Conservation (phyloP, 2,888 invertebrate species). For the Mesorhabditis belari region DNA sequence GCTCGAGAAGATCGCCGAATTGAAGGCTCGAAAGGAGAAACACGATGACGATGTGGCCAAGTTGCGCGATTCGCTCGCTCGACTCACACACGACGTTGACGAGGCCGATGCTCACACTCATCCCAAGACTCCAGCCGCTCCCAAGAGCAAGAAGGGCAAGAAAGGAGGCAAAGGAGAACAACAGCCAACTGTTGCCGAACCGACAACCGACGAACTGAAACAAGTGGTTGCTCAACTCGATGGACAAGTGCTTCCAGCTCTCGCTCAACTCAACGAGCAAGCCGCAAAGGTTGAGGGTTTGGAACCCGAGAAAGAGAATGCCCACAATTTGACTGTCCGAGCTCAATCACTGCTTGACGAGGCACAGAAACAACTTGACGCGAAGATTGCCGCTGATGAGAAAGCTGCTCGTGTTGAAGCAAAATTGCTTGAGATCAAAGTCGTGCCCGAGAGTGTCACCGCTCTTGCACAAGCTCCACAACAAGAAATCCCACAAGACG, state of each 20-base stretch:
- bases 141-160: slow-evolving; percentile 23
- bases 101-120: slow-evolving; percentile 15
- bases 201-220: slow-evolving; percentile 5
- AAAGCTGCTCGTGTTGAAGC: not conserved
- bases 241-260: slow-evolving; percentile 7
- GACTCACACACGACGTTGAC: slow-evolving; percentile 12
- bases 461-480: not conserved
- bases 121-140: slow-evolving; percentile 14
- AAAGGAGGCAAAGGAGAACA: slow-evolving; percentile 13
- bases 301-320: not conserved
- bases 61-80: slow-evolving; percentile 10
- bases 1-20: slow-evolving; percentile 12
- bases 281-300: not conserved
- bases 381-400: not conserved
- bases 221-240: slow-evolving; percentile 13
- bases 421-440: slow-evolving; percentile 11
- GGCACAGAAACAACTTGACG: not conserved
- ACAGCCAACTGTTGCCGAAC: not conserved
- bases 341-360: not conserved
- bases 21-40: slow-evolving; percentile 14
- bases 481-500: not conserved
- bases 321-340: not conserved
- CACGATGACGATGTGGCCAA: slow-evolving; percentile 9
- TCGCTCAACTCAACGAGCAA: not conserved
- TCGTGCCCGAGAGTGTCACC: not conserved